Evolutionary conservation across 2,888 invertebrate species (phyloP), one percentile per base, ranked within the genome.

Genomic region (Brachylomia viminalis): DNA sequence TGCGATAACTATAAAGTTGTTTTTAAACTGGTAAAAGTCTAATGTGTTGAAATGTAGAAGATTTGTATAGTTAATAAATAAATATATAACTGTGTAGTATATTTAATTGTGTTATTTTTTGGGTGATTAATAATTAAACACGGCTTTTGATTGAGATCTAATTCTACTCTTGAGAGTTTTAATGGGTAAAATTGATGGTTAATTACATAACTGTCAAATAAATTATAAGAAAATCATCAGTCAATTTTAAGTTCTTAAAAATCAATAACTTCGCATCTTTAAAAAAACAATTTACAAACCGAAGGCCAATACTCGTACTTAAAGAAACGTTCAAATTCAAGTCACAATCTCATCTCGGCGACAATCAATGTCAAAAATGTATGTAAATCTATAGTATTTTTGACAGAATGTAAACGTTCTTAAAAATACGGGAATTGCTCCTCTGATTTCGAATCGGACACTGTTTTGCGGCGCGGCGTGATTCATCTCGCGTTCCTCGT

Each of bases 71-170:
- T 33, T 77, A 45, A 75, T 62, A 76, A 45, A 65, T 47, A 69
- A 61, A 54, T 79, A 69, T 20, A 15, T 58, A 30, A 38, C 1
- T 75, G 77, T 49, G 67, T 47, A 59, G 52, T 45, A 38, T 47
- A 71, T 42, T n/a, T 64, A n/a, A n/a, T 38, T 54, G 54, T 47
- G 11, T 68, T n/a, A 45, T 66, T 10, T 65, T 45, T 65, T 20
- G 54, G 59, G 30, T 47, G 23, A 61, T 27, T 49, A 83, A 85
- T 49, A 83, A 85, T 80, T 27, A 85, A 80, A 85, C 65, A 79
- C 75, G 68, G 65, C 11, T 66, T 72, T 70, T 75, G 38, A 75
- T 79, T 87, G 86, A 87, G 82, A 87, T 87, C 86, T 83, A 81
- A 83, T 84, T 73, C 54, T 52, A 79, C 73, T 77, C 73, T 20